Conservation (phyloP, 1,140 invertebrate genomes). For the Mesaphorura yosii region DNA sequence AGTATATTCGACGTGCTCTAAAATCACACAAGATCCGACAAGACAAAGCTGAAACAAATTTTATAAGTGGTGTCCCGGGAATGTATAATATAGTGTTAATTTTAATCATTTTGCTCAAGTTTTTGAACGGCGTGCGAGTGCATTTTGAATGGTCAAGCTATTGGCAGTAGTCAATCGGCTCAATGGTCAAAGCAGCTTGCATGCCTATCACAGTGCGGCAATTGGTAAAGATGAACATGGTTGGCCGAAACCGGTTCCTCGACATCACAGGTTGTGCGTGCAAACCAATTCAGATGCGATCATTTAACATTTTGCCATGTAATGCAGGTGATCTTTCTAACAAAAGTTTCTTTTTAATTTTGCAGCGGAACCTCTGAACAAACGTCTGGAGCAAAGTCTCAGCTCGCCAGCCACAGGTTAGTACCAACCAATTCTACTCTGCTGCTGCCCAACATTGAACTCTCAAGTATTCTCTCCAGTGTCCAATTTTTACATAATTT, state of each 20-base stretch:
- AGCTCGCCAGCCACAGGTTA: conserved; percentile 33
- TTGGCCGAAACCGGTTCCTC: neutral
- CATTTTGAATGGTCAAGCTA: too few species aligned
- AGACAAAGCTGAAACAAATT: too few species aligned
- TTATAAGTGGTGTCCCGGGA: too few species aligned
- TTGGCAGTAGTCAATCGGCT: too few species aligned
- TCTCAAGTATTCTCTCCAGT: conserved; percentile 11
- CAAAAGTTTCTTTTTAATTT: conserved; percentile 18
- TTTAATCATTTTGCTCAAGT: too few species aligned
- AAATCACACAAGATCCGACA: too few species aligned
- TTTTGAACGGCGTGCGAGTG: too few species aligned
- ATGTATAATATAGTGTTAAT: too few species aligned
- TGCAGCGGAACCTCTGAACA: conserved; percentile 31
- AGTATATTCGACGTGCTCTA: too few species aligned
- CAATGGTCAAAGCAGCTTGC: too few species aligned
- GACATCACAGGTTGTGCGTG: neutral
- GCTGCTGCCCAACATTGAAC: too few species aligned
- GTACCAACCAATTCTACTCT: conserved; percentile 12
- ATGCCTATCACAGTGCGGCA: too few species aligned
- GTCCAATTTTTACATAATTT: conserved; percentile 7
- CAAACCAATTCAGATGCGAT: neutral
- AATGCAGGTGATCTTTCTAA: neutral
- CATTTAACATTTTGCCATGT: neutral
- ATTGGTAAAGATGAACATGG: neutral
- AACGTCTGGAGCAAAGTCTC: conserved; percentile 30